Conservation (phyloP, 2,888 invertebrate genomes). For the Ethmia dodecea region DNA sequence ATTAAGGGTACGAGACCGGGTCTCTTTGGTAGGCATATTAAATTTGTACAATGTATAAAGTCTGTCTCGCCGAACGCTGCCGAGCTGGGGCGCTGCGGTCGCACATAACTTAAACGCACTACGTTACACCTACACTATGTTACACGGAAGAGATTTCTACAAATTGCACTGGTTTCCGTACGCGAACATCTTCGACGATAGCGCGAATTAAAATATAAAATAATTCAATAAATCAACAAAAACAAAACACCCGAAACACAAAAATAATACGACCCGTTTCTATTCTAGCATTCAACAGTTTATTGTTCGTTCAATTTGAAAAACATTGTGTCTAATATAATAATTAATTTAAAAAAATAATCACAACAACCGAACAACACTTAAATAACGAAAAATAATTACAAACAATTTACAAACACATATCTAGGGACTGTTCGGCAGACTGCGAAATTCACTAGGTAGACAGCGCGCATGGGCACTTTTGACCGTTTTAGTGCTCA, state of each 20-base stretch:
- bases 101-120: conserved; percentile 62
- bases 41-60: conserved; percentile 76
- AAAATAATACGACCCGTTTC: conserved; percentile 77
- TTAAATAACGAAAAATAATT: conserved; percentile 73
- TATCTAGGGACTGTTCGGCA: conserved; percentile 68
- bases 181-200: conserved; percentile 71
- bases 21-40: conserved; percentile 78
- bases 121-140: conserved; percentile 71
- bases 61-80: conserved; percentile 55
- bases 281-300: conserved; percentile 73
- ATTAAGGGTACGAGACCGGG: conserved; percentile 78
- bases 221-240: conserved; percentile 72
- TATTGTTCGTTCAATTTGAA: conserved; percentile 63
- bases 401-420: conserved; percentile 75
- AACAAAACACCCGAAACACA: conserved; percentile 69
- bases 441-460: conserved; percentile 50
- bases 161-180: conserved; percentile 77
- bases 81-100: conserved; percentile 47
- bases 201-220: conserved; percentile 68
- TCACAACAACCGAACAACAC: conserved; percentile 79
- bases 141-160: conserved; percentile 77
- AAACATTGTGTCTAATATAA: conserved; percentile 60
- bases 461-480: conserved; percentile 18
- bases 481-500: conserved; percentile 50
- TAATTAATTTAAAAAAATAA: conserved; percentile 67